Evolutionary conservation across 2,113 vertebrate species (phyloP).

Genomic region (Blennius ocellaris): DNA sequence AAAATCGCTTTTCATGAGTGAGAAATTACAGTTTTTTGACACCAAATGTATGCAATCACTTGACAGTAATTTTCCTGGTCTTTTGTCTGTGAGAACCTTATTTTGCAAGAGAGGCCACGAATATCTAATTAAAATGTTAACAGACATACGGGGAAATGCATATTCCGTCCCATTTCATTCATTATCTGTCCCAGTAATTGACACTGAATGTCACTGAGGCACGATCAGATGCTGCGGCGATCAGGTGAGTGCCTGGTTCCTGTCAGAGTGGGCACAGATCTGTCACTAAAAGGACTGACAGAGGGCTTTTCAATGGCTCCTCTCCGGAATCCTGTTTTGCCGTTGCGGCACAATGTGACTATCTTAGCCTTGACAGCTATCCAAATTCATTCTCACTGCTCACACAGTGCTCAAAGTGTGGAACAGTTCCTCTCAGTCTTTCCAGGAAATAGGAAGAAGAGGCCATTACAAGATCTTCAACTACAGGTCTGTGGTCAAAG

Average conservation of each 20-base stretch:
- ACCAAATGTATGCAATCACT: background rate
- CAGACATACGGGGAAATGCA: background rate
- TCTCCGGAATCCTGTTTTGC: slow-evolving; percentile 53
- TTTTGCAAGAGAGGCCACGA: background rate
- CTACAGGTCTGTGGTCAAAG: slow-evolving; percentile 31
- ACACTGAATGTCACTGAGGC: slow-evolving; percentile 50
- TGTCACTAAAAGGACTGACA: slow-evolving; percentile 63
- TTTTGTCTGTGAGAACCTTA: background rate
- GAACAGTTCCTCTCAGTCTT: slow-evolving; percentile 59
- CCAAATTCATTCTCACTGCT: slow-evolving; percentile 74
- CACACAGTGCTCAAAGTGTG: slow-evolving; percentile 50
- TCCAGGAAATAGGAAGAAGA: slow-evolving; percentile 27
- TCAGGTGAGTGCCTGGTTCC: slow-evolving; percentile 44
- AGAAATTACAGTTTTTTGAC: background rate
- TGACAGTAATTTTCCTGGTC: background rate
- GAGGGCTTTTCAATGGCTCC: slow-evolving; percentile 47
- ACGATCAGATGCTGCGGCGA: slow-evolving; percentile 56
- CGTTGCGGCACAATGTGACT: slow-evolving; percentile 74
- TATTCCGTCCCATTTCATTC: background rate
- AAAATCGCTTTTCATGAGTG: too few species aligned
- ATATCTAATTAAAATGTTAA: background rate
- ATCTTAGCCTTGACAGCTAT: slow-evolving; percentile 77
- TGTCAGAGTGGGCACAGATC: slow-evolving; percentile 27
- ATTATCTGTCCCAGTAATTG: slow-evolving; percentile 21
- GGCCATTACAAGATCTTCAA: slow-evolving; percentile 32